Conservation (phyloP, 1,140 invertebrate genomes). For the Pseudobourletiella spinata region DNA sequence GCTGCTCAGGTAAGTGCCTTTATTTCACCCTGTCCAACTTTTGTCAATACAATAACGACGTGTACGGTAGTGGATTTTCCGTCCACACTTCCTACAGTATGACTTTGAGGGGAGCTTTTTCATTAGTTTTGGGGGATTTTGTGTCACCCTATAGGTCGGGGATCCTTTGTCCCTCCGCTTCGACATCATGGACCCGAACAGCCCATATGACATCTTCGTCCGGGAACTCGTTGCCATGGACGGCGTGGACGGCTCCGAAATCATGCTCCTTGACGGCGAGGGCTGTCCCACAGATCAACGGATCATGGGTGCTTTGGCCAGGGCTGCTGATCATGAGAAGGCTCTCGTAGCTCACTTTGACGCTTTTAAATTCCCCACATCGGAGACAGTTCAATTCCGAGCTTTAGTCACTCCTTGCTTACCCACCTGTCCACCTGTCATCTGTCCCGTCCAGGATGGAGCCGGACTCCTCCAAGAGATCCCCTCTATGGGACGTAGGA, state of each 20-base stretch:
- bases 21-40: not conserved
- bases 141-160: conserved; percentile 69
- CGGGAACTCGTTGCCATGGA: conserved; percentile 89
- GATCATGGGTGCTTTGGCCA: conserved; percentile 83
- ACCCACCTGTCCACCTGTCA: conserved; percentile 80
- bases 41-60: too few relatives aligned
- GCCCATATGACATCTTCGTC: conserved; percentile 90
- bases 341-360: conserved; percentile 84
- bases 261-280: conserved; percentile 79
- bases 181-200: conserved; percentile 77
- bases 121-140: too few relatives aligned
- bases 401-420: conserved; percentile 87
- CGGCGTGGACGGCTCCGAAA: conserved; percentile 82
- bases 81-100: too few relatives aligned
- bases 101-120: too few relatives aligned
- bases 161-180: conserved; percentile 82
- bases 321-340: conserved; percentile 57
- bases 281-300: conserved; percentile 87
- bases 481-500: conserved; percentile 67
- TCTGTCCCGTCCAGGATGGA: conserved; percentile 68
- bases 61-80: too few relatives aligned
- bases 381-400: conserved; percentile 87
- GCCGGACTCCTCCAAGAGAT: conserved; percentile 69
- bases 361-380: conserved; percentile 92
- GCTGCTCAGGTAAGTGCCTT: conserved; percentile 40